Conservation (phyloP, 2,113 vertebrate genomes). For the Podocnemis expansa region DNA sequence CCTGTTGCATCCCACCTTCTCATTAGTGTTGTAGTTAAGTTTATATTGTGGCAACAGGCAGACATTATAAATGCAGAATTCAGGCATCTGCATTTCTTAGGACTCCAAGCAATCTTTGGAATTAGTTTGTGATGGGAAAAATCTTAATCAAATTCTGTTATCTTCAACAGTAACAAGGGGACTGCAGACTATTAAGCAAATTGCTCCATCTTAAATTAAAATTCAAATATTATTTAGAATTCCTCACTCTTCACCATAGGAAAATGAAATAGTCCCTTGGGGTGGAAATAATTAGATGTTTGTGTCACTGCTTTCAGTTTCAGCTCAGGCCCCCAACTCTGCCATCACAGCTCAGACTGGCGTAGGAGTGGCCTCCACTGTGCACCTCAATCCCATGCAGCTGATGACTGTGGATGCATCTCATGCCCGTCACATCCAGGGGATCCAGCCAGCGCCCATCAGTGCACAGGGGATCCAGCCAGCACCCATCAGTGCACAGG, state of each 20-base stretch:
- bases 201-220: background rate
- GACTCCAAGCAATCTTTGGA: background rate
- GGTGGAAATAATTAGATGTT: background rate
- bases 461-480: slow-evolving; percentile 93
- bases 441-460: slow-evolving; percentile 92
- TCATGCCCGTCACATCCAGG: slow-evolving; percentile 88
- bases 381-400: slow-evolving; percentile 98
- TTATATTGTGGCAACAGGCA: background rate
- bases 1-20: background rate
- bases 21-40: background rate
- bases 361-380: slow-evolving; percentile 93
- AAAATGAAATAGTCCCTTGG: rapidly evolving
- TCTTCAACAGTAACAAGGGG: background rate
- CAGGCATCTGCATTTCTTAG: background rate
- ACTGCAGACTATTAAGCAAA: background rate
- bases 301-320: slow-evolving; percentile 77
- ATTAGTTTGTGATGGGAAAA: background rate
- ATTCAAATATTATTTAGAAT: background rate
- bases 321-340: slow-evolving; percentile 94
- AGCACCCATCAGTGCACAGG: slow-evolving; percentile 86
- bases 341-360: slow-evolving; percentile 90
- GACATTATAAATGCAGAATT: background rate
- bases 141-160: background rate
- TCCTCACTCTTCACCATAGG: background rate
- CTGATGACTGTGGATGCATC: slow-evolving; percentile 92